Percentiles rank a stretch among this genome's conserved stretches.
These are phyloP conservation scores for Microctenopoma steveboyesi DNA, from an alignment of 2,797 vertebrate species.

Conservation along the genomic window DNA sequence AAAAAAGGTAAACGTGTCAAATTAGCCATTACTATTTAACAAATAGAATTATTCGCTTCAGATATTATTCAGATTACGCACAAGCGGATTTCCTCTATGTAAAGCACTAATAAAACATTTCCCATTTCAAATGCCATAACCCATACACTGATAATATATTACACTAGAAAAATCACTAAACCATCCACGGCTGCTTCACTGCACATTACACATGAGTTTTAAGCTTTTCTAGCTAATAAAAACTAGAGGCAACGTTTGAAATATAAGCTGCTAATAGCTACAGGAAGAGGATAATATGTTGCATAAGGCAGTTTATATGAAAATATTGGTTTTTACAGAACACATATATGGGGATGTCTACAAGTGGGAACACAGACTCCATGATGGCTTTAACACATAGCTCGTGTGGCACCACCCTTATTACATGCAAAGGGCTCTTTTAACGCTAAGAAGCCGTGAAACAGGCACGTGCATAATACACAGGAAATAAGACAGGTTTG, in stretches of 20 bases:
- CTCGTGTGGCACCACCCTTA: slow-evolving; percentile 60
- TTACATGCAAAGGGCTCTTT: slow-evolving; percentile 63
- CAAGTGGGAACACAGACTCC: slow-evolving; percentile 20
- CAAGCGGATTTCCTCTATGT: slow-evolving; percentile 45
- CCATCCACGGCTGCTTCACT: slow-evolving; percentile 19
- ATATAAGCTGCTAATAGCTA: not conserved
- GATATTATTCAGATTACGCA: slow-evolving; percentile 47
- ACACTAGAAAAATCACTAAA: slow-evolving; percentile 33
- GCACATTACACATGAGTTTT: slow-evolving; percentile 56
- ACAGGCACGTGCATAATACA: slow-evolving; percentile 56
- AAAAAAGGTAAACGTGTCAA: slow-evolving; percentile 46
- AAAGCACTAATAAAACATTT: slow-evolving; percentile 50
- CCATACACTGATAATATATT: slow-evolving; percentile 46
- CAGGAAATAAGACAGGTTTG: slow-evolving; percentile 17
- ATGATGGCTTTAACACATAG: slow-evolving; percentile 54
- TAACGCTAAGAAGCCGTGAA: slow-evolving; percentile 72
- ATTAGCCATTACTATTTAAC: slow-evolving; percentile 42
- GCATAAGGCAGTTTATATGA: not conserved
- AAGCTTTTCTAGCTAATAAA: slow-evolving; percentile 57
- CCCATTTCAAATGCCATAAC: slow-evolving; percentile 44
- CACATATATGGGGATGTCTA: slow-evolving; percentile 13
- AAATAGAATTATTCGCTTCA: slow-evolving; percentile 44
- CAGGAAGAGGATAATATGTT: not conserved
- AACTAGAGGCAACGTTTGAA: slow-evolving; percentile 41
- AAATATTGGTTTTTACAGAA: slow-evolving; percentile 28